Conservation (phyloP, 2,113 vertebrate genomes). For the Oreochromis niloticus region DNA sequence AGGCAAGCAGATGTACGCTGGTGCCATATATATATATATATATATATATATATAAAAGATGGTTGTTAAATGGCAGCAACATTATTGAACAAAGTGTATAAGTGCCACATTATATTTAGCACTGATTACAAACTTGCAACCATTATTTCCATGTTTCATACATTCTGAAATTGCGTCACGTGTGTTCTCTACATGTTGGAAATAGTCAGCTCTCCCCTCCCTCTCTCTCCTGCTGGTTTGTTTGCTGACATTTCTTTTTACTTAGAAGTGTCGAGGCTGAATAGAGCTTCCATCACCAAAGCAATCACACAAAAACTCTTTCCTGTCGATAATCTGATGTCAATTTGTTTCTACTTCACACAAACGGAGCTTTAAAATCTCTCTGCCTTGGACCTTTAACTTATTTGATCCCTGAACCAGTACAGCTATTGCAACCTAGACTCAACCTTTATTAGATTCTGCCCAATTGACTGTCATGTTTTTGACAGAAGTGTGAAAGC, state of each 20-base stretch:
- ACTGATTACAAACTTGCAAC: neutral
- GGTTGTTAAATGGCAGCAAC: neutral
- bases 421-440: conserved; percentile 16
- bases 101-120: neutral
- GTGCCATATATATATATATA: neutral
- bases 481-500: conserved; percentile 30
- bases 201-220: neutral
- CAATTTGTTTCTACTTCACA: conserved; percentile 25
- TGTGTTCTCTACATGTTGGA: neutral
- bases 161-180: neutral
- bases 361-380: neutral
- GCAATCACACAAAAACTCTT: neutral
- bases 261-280: neutral
- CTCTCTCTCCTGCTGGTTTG: neutral
- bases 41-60: neutral
- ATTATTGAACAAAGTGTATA: neutral
- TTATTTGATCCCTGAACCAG: conserved; percentile 34
- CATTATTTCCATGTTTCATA: neutral
- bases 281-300: neutral
- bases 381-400: conserved; percentile 31
- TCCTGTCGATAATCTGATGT: conserved; percentile 34
- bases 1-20: neutral
- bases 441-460: conserved; percentile 56
- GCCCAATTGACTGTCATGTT: conserved; percentile 15
- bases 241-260: neutral